Conservation (phyloP, 2,888 invertebrate species). For the Heliconius aoede region DNA sequence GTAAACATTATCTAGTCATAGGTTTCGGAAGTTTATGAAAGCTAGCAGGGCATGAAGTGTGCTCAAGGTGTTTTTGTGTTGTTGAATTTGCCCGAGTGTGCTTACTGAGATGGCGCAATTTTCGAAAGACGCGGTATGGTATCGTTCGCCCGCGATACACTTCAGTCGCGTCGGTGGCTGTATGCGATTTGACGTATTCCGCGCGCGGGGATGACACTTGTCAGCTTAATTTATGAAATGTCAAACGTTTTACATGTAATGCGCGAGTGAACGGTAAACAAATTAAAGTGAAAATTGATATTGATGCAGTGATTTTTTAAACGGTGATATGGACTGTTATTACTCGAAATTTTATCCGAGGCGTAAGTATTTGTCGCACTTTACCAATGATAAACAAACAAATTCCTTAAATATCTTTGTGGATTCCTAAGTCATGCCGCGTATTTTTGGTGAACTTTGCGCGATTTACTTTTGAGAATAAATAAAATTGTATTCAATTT, state of each 20-base stretch:
- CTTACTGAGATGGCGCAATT: conserved; percentile 84
- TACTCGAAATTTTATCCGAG: conserved; percentile 82
- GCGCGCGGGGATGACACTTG: conserved; percentile 82
- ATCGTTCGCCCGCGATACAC: conserved; percentile 83
- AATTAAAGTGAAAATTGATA: conserved; percentile 75
- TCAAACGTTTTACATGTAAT: conserved; percentile 79
- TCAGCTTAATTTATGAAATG: conserved; percentile 82
- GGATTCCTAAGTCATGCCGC: conserved; percentile 59
- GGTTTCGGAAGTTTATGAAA: conserved; percentile 73
- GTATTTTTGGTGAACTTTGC: conserved; percentile 35
- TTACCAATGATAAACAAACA: conserved; percentile 76
- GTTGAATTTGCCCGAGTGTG: conserved; percentile 82
- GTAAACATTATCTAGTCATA: conserved; percentile 83
- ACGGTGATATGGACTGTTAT: conserved; percentile 82
- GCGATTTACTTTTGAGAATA: conserved; percentile 6
- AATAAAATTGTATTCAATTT: background rate
- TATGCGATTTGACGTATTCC: conserved; percentile 84
- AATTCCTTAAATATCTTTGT: conserved; percentile 72
- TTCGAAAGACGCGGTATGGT: conserved; percentile 85
- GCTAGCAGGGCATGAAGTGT: conserved; percentile 80
- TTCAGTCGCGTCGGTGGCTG: conserved; percentile 85
- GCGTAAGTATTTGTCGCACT: conserved; percentile 78
- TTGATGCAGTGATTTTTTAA: conserved; percentile 73
- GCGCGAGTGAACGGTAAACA: conserved; percentile 81
- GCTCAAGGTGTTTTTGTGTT: conserved; percentile 82